Conservation (phyloP, 2,888 invertebrate genomes). For the Meloe dianella region DNA sequence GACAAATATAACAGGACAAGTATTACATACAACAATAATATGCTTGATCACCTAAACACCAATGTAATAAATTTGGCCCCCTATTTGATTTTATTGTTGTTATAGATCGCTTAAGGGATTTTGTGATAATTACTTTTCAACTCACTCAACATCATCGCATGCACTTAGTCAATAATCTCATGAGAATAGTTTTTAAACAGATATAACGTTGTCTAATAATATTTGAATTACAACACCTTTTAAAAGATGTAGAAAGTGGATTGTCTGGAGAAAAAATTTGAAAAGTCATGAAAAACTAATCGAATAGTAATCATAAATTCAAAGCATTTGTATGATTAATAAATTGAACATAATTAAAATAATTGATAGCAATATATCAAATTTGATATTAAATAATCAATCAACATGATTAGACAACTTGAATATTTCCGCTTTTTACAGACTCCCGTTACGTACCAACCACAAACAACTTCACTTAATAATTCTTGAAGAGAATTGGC, state of each 20-base stretch:
- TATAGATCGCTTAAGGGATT: background rate
- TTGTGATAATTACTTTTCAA: conserved; percentile 1
- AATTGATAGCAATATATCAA: conserved; percentile 22
- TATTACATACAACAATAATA: no score
- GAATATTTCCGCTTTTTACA: conserved; percentile 9
- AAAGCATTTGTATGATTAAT: conserved; percentile 14
- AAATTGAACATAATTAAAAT: conserved; percentile 23
- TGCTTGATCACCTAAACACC: no score
- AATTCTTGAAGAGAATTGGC: conserved; percentile 8
- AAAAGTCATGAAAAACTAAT: background rate
- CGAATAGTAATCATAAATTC: no score
- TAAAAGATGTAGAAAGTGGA: no score
- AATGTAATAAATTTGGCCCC: no score
- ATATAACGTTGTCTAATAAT: background rate
- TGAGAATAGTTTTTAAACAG: no score
- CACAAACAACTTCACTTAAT: conserved; percentile 7
- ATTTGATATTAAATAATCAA: conserved; percentile 17
- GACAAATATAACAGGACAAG: no score
- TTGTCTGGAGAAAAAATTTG: background rate
- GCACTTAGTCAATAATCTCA: no score
- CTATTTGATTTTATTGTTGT: background rate
- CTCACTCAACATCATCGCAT: background rate
- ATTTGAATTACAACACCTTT: background rate
- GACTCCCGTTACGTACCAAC: background rate
- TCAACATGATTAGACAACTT: conserved; percentile 17